These are phyloP conservation scores for Bacillus rossius DNA, from an alignment of 1,140 invertebrate species.

Conservation along the genomic window DNA sequence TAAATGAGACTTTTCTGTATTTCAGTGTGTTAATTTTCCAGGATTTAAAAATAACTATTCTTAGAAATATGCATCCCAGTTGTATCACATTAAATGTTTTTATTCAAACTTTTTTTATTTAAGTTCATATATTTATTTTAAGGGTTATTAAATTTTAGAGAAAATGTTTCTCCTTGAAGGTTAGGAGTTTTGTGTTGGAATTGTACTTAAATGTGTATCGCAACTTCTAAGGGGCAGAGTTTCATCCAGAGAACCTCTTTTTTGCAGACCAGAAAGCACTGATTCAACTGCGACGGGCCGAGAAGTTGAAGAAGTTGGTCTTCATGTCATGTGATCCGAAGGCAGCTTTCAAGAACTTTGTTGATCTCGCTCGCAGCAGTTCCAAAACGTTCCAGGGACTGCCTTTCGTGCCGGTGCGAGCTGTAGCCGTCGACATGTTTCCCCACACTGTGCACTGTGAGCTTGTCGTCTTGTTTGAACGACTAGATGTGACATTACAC, in stretches of 20 bases:
- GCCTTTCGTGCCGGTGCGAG: constrained; percentile 73
- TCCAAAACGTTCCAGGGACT: constrained; percentile 79
- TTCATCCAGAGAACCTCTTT: constrained; percentile 21
- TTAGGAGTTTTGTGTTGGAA: too few relatives aligned
- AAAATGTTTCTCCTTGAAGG: too few relatives aligned
- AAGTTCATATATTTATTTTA: too few relatives aligned
- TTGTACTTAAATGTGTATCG: too few relatives aligned
- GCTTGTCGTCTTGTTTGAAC: constrained; percentile 77
- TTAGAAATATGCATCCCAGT: too few relatives aligned
- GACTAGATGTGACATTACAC: constrained; percentile 28
- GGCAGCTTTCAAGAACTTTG: constrained; percentile 79
- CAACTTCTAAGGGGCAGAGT: too few relatives aligned
- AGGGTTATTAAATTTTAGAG: too few relatives aligned
- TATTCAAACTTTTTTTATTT: too few relatives aligned
- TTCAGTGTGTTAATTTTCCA: too few relatives aligned
- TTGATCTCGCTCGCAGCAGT: constrained; percentile 72
- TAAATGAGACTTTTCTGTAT: too few relatives aligned
- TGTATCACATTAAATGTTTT: too few relatives aligned
- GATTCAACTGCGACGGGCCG: constrained; percentile 64
- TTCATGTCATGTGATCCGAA: constrained; percentile 91
- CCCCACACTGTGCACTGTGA: constrained; percentile 89
- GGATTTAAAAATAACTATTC: too few relatives aligned
- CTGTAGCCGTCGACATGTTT: constrained; percentile 91
- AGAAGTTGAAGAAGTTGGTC: constrained; percentile 70
- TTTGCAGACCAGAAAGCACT: constrained; percentile 73